Evolutionary conservation across 2,113 vertebrate species (phyloP).

Genomic region (Glareola pratincola): DNA sequence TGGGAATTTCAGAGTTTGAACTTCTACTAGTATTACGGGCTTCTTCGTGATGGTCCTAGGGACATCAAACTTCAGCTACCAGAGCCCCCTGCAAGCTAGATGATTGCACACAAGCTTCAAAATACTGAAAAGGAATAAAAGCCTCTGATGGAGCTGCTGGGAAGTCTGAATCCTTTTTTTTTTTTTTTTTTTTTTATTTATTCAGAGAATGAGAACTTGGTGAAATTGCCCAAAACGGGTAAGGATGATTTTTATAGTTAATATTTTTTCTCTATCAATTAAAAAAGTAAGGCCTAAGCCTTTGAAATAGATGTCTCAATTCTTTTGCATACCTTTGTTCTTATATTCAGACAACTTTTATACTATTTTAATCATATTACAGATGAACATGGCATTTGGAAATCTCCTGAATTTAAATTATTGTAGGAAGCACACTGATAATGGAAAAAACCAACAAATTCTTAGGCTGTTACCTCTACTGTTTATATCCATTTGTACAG

Average conservation of each 20-base stretch:
- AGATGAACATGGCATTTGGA: neutral
- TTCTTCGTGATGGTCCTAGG: neutral
- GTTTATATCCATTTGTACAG: neutral
- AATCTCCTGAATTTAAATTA: neutral
- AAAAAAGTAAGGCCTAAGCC: neutral
- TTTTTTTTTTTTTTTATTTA: neutral
- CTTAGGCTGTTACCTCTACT: neutral
- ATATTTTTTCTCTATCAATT: neutral
- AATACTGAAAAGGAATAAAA: neutral
- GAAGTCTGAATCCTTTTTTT: neutral
- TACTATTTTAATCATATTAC: neutral
- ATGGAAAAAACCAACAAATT: neutral
- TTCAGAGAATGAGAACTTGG: neutral
- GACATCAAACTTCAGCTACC: neutral
- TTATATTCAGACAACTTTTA: neutral
- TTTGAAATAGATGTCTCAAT: neutral
- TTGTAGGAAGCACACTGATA: neutral
- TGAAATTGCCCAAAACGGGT: neutral
- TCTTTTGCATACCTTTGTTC: neutral
- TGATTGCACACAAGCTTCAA: neutral
- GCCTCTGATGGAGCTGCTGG: neutral
- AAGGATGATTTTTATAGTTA: neutral
- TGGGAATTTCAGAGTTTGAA: neutral
- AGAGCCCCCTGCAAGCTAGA: neutral
- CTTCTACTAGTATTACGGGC: too few species aligned